Evolutionary conservation across 2,888 invertebrate genomes (phyloP).

Genomic region (Rambutsinella grinnellia): DNA sequence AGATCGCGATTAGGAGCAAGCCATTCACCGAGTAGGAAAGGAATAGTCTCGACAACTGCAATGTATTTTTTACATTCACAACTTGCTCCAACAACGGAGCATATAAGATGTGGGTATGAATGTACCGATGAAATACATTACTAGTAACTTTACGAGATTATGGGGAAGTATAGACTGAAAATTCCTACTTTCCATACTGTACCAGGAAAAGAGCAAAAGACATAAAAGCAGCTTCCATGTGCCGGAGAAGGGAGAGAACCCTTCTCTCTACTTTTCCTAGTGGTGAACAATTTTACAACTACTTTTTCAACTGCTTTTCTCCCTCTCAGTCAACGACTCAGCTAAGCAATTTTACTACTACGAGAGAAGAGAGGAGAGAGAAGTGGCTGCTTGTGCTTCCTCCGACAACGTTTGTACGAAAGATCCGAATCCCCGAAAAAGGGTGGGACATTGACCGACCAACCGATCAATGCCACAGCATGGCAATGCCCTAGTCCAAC

Average conservation of each 20-base stretch:
- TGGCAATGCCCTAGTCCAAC: slow-evolving; percentile 60
- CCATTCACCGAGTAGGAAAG: slow-evolving; percentile 7
- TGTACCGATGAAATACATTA: slow-evolving; percentile 30
- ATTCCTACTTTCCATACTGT: slow-evolving; percentile 1
- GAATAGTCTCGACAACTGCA: background rate
- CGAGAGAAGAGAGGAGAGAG: slow-evolving; percentile 6
- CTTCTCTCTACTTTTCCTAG: slow-evolving; percentile 4
- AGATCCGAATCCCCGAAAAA: slow-evolving; percentile 59
- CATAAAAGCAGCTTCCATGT: slow-evolving; percentile 50
- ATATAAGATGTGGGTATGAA: background rate
- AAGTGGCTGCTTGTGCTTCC: slow-evolving; percentile 34
- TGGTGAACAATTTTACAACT: slow-evolving; percentile 39
- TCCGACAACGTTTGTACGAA: slow-evolving; percentile 54
- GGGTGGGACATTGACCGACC: slow-evolving; percentile 66
- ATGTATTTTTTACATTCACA: background rate
- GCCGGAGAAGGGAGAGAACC: slow-evolving; percentile 32
- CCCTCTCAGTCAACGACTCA: background rate
- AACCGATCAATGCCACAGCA: slow-evolving; percentile 65
- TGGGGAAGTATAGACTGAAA: background rate
- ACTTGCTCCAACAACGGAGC: background rate
- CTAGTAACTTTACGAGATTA: background rate
- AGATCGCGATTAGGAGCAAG: slow-evolving; percentile 24
- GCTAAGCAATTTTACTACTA: slow-evolving; percentile 18
- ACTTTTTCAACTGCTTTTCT: slow-evolving; percentile 31
- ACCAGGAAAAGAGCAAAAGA: slow-evolving; percentile 14